A percentile compares a stretch with the other conserved stretches of the same genome.
Conservation (phyloP, 2,888 invertebrate genomes). For the Campoplex nolae region DNA sequence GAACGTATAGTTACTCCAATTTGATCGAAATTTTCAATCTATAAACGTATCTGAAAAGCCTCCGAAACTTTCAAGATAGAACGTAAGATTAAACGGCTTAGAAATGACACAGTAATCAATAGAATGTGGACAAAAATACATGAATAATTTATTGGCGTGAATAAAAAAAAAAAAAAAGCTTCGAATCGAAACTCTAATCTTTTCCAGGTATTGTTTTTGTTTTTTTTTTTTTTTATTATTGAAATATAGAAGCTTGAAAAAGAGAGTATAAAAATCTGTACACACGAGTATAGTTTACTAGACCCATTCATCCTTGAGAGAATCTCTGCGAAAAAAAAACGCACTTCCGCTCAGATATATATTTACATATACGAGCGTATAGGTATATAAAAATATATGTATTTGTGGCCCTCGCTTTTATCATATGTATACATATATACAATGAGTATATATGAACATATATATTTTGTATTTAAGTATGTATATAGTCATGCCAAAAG, state of each 20-base stretch:
- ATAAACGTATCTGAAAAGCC: not conserved
- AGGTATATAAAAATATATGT: slow-evolving; percentile 12
- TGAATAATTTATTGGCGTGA: not conserved
- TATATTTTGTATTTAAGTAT: not conserved
- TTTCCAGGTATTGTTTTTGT: not conserved
- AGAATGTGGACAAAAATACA: not conserved
- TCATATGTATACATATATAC: slow-evolving; percentile 23
- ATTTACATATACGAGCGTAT: slow-evolving; percentile 6
- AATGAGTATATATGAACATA: not conserved
- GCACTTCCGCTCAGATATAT: not conserved
- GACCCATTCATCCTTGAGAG: slow-evolving; percentile 51
- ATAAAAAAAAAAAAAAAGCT: not conserved
- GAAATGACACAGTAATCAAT: not conserved
- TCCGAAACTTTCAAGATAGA: not conserved
- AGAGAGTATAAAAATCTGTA: slow-evolving; percentile 58
- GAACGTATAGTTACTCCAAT: not conserved
- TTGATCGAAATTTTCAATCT: not conserved
- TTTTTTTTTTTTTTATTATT: slow-evolving; percentile 48
- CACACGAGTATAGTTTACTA: slow-evolving; percentile 55
- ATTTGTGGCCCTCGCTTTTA: not conserved
- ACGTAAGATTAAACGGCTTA: not conserved
- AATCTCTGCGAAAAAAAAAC: slow-evolving; percentile 39
- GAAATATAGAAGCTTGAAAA: slow-evolving; percentile 35
- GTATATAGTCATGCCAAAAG: slow-evolving; percentile 15
- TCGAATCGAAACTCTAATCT: not conserved